These are phyloP conservation scores for Balanococcus diminutus DNA, from an alignment of 2,888 invertebrate species.

Conservation along the genomic window DNA sequence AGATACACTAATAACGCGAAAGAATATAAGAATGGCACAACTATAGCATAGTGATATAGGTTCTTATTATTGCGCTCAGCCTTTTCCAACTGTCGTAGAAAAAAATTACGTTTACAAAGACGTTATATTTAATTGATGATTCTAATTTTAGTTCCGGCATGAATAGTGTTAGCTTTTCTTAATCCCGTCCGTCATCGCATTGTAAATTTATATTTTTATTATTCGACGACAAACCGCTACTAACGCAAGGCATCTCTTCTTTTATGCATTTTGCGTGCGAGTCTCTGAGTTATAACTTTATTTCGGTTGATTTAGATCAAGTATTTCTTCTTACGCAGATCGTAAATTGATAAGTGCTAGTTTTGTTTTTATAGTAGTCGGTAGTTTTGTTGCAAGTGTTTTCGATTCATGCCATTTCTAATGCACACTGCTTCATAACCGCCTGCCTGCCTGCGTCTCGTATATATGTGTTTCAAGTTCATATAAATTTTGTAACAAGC, in stretches of 20 bases:
- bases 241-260: not conserved
- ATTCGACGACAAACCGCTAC: conserved; percentile 14
- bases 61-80: not conserved
- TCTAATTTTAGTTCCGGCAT: conserved; percentile 19
- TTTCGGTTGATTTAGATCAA: conserved; percentile 19
- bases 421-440: not conserved
- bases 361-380: not conserved
- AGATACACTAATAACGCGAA: too few species aligned
- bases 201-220: conserved; percentile 14
- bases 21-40: not conserved
- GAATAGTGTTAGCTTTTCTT: conserved; percentile 17
- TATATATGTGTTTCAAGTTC: conserved; percentile 1
- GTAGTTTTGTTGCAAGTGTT: conserved; percentile 8
- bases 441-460: not conserved
- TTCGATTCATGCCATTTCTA: conserved; percentile 4
- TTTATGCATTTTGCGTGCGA: conserved; percentile 14
- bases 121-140: conserved; percentile 24
- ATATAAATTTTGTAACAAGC: conserved; percentile 11
- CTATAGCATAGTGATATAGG: not conserved
- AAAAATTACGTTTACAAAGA: conserved; percentile 24
- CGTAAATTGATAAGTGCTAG: conserved; percentile 17
- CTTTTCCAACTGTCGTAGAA: not conserved
- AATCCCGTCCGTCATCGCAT: not conserved
- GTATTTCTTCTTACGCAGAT: conserved; percentile 8
- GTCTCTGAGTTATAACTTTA: conserved; percentile 13